These are phyloP conservation scores for Brachymystax lenok DNA, from an alignment of 2,797 vertebrate genomes.

Conservation along the genomic window DNA sequence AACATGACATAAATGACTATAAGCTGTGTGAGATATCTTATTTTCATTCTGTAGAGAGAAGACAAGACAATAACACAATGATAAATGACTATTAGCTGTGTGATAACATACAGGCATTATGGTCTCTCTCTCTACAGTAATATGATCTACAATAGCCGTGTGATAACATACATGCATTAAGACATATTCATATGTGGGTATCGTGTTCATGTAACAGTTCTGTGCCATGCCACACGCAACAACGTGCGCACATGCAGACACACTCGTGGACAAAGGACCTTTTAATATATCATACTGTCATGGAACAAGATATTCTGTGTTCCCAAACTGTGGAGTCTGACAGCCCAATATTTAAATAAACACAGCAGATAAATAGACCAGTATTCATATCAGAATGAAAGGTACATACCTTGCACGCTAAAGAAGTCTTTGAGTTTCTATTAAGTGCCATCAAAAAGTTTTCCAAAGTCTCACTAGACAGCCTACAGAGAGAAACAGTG, in stretches of 20 bases:
- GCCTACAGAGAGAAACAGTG: background rate
- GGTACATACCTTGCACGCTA: conserved; percentile 53
- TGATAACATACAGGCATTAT: background rate
- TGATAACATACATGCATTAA: background rate
- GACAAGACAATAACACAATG: conserved; percentile 4
- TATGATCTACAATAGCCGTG: background rate
- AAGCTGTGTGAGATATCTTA: background rate
- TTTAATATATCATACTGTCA: no score
- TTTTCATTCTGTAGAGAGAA: background rate
- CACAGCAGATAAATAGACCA: background rate
- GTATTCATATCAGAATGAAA: background rate
- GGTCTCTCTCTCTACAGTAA: no score
- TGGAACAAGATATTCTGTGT: no score
- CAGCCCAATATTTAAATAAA: background rate
- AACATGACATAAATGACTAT: background rate
- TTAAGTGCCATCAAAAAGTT: conserved; percentile 49
- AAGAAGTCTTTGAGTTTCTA: conserved; percentile 30
- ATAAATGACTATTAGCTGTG: background rate
- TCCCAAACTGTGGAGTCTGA: background rate
- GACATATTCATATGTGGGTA: no score
- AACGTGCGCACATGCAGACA: no score
- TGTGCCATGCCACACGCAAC: no score
- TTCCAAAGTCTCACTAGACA: background rate
- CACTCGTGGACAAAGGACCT: no score
- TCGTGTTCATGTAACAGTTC: no score